phyloP scores from a whole-genome alignment of 1,140 invertebrate species.

The Calephelis virginiensis region DNA sequence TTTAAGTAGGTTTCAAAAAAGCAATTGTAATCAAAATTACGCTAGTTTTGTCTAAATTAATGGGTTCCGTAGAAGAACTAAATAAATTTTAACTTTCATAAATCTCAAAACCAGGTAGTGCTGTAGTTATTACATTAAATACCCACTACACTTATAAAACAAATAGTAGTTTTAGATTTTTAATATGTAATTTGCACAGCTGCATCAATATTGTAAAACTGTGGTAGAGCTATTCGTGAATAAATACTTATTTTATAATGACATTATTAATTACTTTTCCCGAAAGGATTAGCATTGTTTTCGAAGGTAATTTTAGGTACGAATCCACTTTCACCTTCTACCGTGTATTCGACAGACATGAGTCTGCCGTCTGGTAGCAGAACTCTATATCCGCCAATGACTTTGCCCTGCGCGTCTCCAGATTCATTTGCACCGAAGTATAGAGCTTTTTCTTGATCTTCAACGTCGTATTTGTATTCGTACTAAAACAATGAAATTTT shows the following conservation, averaged over 20 bases:
- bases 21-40: too few species aligned
- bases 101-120: too few species aligned
- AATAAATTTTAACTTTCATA: too few species aligned
- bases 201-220: neutral
- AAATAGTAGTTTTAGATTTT: too few species aligned
- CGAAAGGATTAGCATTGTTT: conserved; percentile 79
- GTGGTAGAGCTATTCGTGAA: neutral
- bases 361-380: conserved; percentile 83
- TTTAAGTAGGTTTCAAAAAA: too few species aligned
- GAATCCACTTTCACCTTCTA: conserved; percentile 84
- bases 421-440: conserved; percentile 83
- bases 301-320: conserved; percentile 83
- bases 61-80: too few species aligned
- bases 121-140: too few species aligned
- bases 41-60: too few species aligned
- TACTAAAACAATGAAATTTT: conserved; percentile 74
- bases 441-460: conserved; percentile 81
- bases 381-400: conserved; percentile 82
- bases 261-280: conserved; percentile 53
- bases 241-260: neutral
- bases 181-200: neutral
- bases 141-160: too few species aligned
- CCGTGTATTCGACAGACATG: conserved; percentile 84
- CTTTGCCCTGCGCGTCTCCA: conserved; percentile 81
- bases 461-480: conserved; percentile 85